Base-by-base conservation (phyloP, 1,140 invertebrate species). In the Heliconius eleuchia region DNA sequence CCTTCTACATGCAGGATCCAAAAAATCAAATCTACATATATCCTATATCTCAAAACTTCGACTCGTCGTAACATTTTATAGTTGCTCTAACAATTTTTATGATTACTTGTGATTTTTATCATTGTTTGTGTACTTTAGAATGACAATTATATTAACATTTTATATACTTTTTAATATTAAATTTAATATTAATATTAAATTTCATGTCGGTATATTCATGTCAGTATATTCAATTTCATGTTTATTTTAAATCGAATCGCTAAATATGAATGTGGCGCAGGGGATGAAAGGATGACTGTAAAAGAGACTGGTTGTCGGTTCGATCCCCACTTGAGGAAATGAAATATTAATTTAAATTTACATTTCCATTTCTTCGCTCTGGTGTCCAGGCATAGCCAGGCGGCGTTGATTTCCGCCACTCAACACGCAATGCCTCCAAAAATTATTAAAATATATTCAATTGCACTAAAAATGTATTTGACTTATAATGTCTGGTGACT, bases 61-160 rank as follows among this genome's bases (percentile, higher is more conserved):
- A 30, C 27, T 16, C 27, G 16, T 23, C 60, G 9, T 66, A 66
- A 16, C 3, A 30, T 66, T 66, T 83, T 78, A 75, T 78, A 74
- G 76, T 77, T 74, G 50, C 73, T 71, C 76, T 76, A 30, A 77
- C 55, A 11, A 52, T 50, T 79, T 82, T 82, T 82, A 82, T 74
- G 79, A 60, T 71, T 75, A 66, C 72, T 82, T 79, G 78, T 79
- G 16, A 82, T 73, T 79, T 79, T 79, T 52, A 79, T 71, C 74
- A 71, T 46, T 74, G 55, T 60, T 13, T 30, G 55, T 34, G 3
- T 66, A 66, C 11, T 66, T 18, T 66, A 27, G n/a, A 66, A 66
- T 66, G 27, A 66, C 23, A 13, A 27, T 66, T 66, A 6, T 66
- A 30, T 11, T 66, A 30, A 57, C 55, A 23, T 66, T 66, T 66